Evolutionary conservation across 2,113 vertebrate species (phyloP), one percentile per base, ranked within the genome.

Genomic region (Oreochromis aureus): DNA sequence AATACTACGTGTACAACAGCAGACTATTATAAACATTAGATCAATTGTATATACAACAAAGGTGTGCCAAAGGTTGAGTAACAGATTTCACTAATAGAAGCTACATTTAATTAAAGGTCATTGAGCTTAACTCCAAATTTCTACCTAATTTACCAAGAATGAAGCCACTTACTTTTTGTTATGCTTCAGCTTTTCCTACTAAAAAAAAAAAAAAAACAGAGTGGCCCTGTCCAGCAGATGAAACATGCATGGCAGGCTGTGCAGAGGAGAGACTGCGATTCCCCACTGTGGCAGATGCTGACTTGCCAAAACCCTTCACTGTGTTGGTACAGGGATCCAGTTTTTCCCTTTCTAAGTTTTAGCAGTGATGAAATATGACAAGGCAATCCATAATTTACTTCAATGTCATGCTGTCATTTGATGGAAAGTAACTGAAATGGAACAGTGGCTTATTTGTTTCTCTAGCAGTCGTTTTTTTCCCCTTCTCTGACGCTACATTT

Each of bases 361-460:
- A 84, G 58, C 32, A 71, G 59, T 82, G 82, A 82, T 89, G 69
- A 92, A 91, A 92, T 89, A 69, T 86, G 94, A 93, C 87, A 86
- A 24, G 63, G 63, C 44, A 66, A 87, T 86, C 39, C 84, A 39
- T 78, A 24, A 83, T 87, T 89, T 82, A 79, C 81, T 82, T 71
- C 51, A 85, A 58, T 69, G 54, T 86, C 82, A 59, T 55, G 61
- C 51, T 56, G 66, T 87, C 86, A 55, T 80, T 76, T 87, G 85
- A 86, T 41, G 15, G 24, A 55, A 59, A 53, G 69, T 54, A 48
- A 55, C 76, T 48, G 46, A 36, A n/a, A 46, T 88, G 78, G 48
- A 87, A 87, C 87, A 87, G 85, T 34, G 61, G 54, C 79, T 55
- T 59, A 32, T 87, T 88, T 90, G 66, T 85, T 87, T 82, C 36